Conservation (phyloP, 2,888 invertebrate genomes). For the Chironomus tentans region DNA sequence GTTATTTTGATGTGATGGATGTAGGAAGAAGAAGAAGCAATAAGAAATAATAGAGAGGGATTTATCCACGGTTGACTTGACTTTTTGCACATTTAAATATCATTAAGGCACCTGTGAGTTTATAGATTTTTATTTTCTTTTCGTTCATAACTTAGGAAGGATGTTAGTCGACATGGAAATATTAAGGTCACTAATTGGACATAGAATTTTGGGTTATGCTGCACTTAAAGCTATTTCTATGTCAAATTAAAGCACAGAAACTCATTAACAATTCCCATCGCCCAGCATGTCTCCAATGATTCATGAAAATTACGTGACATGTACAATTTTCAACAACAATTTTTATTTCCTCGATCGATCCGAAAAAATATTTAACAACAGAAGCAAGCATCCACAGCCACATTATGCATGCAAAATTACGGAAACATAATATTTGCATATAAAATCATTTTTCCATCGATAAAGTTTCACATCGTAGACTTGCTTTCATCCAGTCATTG, state of each 20-base stretch:
- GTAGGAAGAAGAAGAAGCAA: too few species aligned
- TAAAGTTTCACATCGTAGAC: too few species aligned
- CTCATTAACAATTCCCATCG: constrained; percentile 12
- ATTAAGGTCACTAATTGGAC: too few species aligned
- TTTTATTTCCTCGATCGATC: neutral
- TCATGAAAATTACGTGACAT: neutral
- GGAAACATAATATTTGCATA: constrained; percentile 23
- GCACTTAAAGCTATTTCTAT: too few species aligned
- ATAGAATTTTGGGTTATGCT: too few species aligned
- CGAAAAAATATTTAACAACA: too few species aligned
- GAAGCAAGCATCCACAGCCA: neutral
- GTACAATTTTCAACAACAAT: too few species aligned
- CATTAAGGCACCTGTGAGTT: constrained; percentile 11
- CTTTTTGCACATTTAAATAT: constrained; percentile 7
- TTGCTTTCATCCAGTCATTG: neutral
- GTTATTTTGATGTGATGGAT: too few species aligned
- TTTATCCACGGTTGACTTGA: constrained; percentile 7
- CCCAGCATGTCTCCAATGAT: constrained; percentile 15
- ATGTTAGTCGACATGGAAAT: too few species aligned
- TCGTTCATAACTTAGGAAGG: too few species aligned
- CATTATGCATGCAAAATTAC: constrained; percentile 16
- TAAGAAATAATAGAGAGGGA: neutral
- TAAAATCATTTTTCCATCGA: neutral
- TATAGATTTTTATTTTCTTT: neutral
- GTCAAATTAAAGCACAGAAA: too few species aligned